Evolutionary conservation across 2,797 vertebrate species (phyloP).

Genomic region (Ammospiza maritima): DNA sequence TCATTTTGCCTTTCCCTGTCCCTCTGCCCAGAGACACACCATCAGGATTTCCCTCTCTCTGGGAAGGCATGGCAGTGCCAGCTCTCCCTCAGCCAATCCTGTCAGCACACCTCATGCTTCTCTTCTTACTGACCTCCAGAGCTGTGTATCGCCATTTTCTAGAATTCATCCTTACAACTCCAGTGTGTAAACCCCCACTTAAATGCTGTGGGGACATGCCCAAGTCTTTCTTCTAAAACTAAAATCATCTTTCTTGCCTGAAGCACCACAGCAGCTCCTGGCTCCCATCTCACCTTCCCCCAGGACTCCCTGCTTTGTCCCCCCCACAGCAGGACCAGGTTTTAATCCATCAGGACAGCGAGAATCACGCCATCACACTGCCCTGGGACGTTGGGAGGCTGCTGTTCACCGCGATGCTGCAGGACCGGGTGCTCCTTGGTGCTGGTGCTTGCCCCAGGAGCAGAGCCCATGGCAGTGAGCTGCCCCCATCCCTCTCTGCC

Average conservation of each 20-base stretch:
- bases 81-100: not conserved
- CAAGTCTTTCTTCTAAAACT: not conserved
- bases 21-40: not conserved
- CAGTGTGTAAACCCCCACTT: accelerated
- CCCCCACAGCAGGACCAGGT: not conserved
- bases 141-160: not conserved
- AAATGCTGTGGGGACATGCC: accelerated
- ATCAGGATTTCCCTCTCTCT: not conserved
- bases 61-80: not conserved
- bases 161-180: not conserved
- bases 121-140: not conserved
- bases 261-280: not conserved
- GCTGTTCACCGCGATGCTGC: accelerated
- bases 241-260: accelerated
- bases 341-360: not conserved
- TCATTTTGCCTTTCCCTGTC: not conserved
- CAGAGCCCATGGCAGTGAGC: not conserved
- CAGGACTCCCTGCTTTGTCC: not conserved
- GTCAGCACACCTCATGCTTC: not conserved
- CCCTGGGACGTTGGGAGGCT: not conserved
- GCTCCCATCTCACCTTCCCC: not conserved
- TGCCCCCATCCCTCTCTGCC: not conserved
- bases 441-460: not conserved
- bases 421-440: not conserved
- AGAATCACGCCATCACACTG: accelerated